phyloP scores from a whole-genome alignment of 2,888 invertebrate species.

The Clusia tigrina region DNA sequence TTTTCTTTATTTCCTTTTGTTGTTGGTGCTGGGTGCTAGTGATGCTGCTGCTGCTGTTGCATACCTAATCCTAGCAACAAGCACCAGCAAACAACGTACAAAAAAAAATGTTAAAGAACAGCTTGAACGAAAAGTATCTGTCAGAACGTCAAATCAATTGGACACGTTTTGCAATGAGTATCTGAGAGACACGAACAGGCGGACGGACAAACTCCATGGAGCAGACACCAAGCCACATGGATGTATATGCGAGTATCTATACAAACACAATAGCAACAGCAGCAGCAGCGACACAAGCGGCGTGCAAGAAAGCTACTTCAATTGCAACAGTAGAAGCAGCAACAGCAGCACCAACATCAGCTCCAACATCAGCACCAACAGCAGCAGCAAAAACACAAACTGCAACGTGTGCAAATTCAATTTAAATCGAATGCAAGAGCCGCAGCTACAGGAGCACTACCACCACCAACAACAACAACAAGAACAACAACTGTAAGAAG shows the following conservation, averaged over 20 bases:
- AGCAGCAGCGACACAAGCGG: too few relatives aligned
- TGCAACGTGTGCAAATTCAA: slow-evolving; percentile 30
- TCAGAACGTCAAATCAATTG: slow-evolving; percentile 45
- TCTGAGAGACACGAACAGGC: slow-evolving; percentile 1
- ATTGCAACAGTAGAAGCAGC: too few relatives aligned
- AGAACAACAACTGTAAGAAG: background rate
- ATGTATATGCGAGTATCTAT: too few relatives aligned
- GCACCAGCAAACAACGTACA: slow-evolving; percentile 21
- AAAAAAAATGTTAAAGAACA: slow-evolving; percentile 26
- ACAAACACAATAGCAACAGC: background rate
- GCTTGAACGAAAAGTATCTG: slow-evolving; percentile 25
- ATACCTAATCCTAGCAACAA: slow-evolving; percentile 14
- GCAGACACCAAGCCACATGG: slow-evolving; percentile 4
- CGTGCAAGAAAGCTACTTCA: too few relatives aligned
- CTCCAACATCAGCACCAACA: background rate
- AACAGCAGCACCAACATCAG: background rate
- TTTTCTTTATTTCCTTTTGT: slow-evolving; percentile 7
- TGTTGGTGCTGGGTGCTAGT: background rate
- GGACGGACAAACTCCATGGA: slow-evolving; percentile 1
- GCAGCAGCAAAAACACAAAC: slow-evolving; percentile 5
- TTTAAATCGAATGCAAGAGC: slow-evolving; percentile 32
- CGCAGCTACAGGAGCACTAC: background rate
- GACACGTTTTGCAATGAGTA: slow-evolving; percentile 39
- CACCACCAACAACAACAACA: background rate
- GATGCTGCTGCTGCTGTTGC: background rate